phyloP scores from a whole-genome alignment of 2,113 vertebrate species.

The Calyptomena viridis region DNA sequence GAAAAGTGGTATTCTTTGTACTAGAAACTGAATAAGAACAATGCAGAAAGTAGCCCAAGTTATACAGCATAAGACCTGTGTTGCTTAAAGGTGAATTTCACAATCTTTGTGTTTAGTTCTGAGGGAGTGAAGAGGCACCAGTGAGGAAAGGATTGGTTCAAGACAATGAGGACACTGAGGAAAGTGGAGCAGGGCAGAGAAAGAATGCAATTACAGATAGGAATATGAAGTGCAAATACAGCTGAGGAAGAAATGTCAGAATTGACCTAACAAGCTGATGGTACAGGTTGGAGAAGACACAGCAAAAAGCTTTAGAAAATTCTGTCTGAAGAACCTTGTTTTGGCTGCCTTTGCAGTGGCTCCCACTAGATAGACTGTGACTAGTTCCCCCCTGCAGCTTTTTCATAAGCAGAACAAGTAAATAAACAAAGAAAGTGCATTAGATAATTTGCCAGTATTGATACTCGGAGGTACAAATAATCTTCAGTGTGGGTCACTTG shows the following conservation, averaged over 20 bases:
- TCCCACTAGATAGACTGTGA: neutral
- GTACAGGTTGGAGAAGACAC: neutral
- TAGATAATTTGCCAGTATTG: neutral
- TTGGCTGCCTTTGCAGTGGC: neutral
- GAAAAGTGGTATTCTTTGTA: neutral
- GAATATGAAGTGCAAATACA: neutral
- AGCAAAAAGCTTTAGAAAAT: neutral
- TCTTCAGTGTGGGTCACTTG: neutral
- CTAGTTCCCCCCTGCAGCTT: neutral
- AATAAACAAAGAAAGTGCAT: neutral
- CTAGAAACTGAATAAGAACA: neutral
- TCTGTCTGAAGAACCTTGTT: neutral
- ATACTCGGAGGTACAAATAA: neutral
- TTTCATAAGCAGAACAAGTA: neutral
- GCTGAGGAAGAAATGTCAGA: neutral
- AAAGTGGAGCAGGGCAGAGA: neutral
- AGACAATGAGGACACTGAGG: neutral
- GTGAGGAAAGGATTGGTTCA: neutral
- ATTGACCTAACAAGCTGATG: neutral
- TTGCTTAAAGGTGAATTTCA: neutral
- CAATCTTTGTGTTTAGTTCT: neutral
- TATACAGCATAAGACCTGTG: neutral
- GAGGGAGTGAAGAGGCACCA: neutral
- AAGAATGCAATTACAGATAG: neutral
- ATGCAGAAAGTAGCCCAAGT: neutral